Base-by-base conservation (phyloP, 2,888 invertebrate genomes). In the Gerosis bhagava region DNA sequence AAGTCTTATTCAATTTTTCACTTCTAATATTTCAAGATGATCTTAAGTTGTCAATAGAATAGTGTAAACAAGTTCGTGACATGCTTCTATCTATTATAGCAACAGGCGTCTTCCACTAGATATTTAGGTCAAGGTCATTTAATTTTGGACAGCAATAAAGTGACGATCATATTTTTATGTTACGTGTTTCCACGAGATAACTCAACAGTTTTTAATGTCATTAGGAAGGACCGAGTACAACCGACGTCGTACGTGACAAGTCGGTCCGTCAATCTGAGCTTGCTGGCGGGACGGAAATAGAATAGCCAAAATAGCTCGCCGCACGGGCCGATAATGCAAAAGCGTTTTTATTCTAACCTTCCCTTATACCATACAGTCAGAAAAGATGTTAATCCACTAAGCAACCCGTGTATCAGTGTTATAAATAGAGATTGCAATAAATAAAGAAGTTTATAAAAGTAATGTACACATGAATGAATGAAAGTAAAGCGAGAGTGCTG, bases 191-290 rank as follows among this genome's bases (percentile, higher is more conserved):
- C n/a, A n/a, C n/a, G n/a, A n/a, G n/a, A n/a, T n/a, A n/a, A n/a
- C 65, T 64, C 59, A 60, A 65, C 69, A 53, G 56, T 49, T 54
- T 65, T 65, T 65, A 64, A 60, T 61, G 67, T 73, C 62, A 70
- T 72, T 73, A 62, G 64, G 63, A 62, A 66, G 59, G 62, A 74
- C 66, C 71, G 70, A 69, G 67, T 67, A 45, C 17, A 65, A 54
- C 51, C 56, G 78, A 79, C 78, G 81, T 70, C 66, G 68, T 70
- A 68, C 73, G 73, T 86, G 87, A 86, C 83, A 86, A 73, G 77
- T 76, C 78, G 78, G 82, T 78, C 83, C 86, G 86, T 88, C 88
- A 88, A 88, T 87, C 86, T 77, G 77, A 81, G 87, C 84, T 79
- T 79, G 83, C 86, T 77, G 73, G 77, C 79, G 70, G 58, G 76